Evolutionary conservation across 2,113 vertebrate species (phyloP).

Genomic region (Plecturocebus donacophilus): DNA sequence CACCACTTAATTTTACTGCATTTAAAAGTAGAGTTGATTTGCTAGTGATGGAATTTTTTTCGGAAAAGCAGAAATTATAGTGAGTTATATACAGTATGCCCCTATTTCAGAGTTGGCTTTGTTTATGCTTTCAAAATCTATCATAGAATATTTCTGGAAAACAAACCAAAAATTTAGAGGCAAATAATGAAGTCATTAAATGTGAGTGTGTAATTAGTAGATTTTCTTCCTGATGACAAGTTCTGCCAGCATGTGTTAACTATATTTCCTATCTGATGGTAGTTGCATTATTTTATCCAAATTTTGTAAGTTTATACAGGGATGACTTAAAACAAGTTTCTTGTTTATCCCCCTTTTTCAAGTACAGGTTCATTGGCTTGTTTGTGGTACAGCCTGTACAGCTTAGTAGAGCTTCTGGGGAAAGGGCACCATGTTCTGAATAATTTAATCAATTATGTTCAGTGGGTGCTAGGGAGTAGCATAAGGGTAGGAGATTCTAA

Average conservation of each 20-base stretch:
- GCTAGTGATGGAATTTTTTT: background rate
- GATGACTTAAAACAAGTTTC: constrained; percentile 4
- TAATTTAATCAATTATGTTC: constrained; percentile 64
- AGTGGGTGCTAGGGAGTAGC: constrained; percentile 32
- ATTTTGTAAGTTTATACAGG: background rate
- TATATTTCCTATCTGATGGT: background rate
- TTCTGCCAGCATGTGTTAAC: background rate
- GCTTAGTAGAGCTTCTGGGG: constrained; percentile 19
- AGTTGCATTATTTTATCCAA: background rate
- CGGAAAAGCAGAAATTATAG: constrained; percentile 48
- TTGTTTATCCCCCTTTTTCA: background rate
- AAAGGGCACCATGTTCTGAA: constrained; percentile 67
- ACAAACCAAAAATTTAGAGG: background rate
- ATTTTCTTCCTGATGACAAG: constrained; percentile 26
- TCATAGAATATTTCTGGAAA: constrained; percentile 52
- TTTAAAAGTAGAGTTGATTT: constrained; percentile 50
- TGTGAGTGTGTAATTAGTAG: constrained; percentile 29
- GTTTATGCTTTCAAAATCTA: constrained; percentile 34
- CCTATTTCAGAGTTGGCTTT: constrained; percentile 53
- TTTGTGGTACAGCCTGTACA: constrained; percentile 52
- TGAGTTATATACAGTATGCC: background rate
- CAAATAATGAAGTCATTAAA: background rate
- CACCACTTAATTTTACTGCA: constrained; percentile 43
- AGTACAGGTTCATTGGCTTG: constrained; percentile 21
- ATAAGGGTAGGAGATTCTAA: constrained; percentile 32